Evolutionary conservation across 2,797 vertebrate genomes (phyloP), one percentile per base, ranked within the genome.

Genomic region (Diceros bicornis): DNA sequence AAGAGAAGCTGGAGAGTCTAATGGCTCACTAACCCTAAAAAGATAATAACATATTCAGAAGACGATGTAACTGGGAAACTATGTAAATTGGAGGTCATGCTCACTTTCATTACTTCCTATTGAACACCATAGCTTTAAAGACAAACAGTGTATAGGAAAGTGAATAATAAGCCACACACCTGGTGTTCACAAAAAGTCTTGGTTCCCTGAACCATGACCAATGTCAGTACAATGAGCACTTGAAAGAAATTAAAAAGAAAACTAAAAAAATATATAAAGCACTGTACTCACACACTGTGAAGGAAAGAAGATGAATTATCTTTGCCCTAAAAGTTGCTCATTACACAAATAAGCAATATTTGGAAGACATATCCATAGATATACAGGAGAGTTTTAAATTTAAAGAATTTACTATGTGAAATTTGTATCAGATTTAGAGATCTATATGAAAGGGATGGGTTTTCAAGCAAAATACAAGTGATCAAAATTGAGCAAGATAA

Each of bases 191-290:
- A 78, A 61, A 94, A 78, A 68, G 16, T 72, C 84, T 59, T 72
- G 32, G 20, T 89, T 47, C 50, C 84, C 55, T 89, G 79, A 94
- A 68, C 14, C 29, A 83, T 55, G 25, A 69, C 23, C 29, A 75
- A 41, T 34, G 37, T 29, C 6, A 89, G 17, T 27, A 75, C 18
- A 55, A 47, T 41, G n/a, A 90, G 12, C 17, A 87, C 37, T 25
- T 74, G 57, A 91, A 89, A 75, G 2, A 8, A 10, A 96, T 78
- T 61, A 57, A 79, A 93, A 93, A 75, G 77, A 77, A 91, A 95
- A 85, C 25, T 50, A 57, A 72, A 55, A 20, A 55, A 50, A 61
- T 50, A 64, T 44, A 32, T 44, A 89, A 64, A 88, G 8, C n/a
- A 47, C 21, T 44, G 1, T 68, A 41, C 21, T 94, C 78, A 29